A percentile compares a stretch with the other conserved stretches of the same genome.
phyloP scores from a whole-genome alignment of 2,888 invertebrate species.

The Oscheius sp. region DNA sequence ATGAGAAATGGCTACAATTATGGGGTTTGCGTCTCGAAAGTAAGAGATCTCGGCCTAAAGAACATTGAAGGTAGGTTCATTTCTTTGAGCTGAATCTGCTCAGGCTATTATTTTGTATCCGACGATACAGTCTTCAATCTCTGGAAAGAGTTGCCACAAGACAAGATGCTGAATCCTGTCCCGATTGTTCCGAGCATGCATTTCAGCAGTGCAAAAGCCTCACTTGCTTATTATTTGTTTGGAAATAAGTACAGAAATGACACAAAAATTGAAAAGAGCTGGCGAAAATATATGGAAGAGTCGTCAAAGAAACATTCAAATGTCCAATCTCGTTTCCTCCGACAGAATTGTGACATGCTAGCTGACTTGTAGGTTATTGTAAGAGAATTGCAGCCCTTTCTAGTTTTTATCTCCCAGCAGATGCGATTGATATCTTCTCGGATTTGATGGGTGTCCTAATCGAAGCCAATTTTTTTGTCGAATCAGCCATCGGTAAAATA shows the following conservation, averaged over 20 bases:
- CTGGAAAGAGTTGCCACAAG: background rate
- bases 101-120: slow-evolving; percentile 11
- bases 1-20: background rate
- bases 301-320: too few species aligned
- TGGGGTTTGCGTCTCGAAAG: background rate
- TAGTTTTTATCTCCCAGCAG: too few species aligned
- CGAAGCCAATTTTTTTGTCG: too few species aligned
- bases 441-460: too few species aligned
- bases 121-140: slow-evolving; percentile 17
- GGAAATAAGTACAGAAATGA: background rate
- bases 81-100: background rate
- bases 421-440: too few species aligned
- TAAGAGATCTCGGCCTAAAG: background rate
- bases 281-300: background rate
- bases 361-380: too few species aligned
- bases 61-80: background rate
- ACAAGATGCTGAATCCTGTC: too few species aligned
- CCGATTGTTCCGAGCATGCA: background rate
- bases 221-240: background rate
- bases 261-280: background rate
- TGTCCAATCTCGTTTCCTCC: too few species aligned
- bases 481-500: too few species aligned
- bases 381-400: too few species aligned
- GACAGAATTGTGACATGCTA: too few species aligned
- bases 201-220: background rate